phyloP scores from a whole-genome alignment of 2,797 vertebrate genomes.

The Antennarius maculatus region DNA sequence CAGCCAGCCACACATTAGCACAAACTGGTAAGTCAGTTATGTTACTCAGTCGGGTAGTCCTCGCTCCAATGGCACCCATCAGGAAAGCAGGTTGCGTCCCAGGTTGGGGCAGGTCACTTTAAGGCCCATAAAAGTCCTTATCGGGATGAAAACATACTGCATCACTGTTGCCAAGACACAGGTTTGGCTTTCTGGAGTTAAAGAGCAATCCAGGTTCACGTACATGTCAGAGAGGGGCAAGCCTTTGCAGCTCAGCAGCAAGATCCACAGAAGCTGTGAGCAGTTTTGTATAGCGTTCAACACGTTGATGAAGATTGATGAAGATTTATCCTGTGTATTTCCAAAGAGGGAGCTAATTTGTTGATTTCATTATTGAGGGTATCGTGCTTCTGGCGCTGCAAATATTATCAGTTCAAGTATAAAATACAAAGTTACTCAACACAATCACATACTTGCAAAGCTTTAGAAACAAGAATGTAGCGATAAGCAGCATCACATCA shows the following conservation, averaged over 20 bases:
- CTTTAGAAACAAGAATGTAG: constrained; percentile 54
- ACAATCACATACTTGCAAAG: constrained; percentile 65
- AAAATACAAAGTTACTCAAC: constrained; percentile 62
- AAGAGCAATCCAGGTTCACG: neutral
- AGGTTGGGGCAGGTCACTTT: constrained; percentile 11
- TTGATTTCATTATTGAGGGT: constrained; percentile 10
- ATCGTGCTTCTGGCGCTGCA: constrained; percentile 12
- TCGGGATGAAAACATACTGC: constrained; percentile 8
- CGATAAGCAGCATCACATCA: constrained; percentile 48
- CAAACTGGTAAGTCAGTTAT: constrained; percentile 53
- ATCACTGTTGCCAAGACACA: neutral
- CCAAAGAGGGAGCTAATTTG: constrained; percentile 29
- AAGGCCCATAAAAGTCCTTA: neutral
- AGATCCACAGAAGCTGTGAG: constrained; percentile 28
- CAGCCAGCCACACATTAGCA: constrained; percentile 68
- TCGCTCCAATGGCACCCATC: constrained; percentile 32
- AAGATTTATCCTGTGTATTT: too few species aligned
- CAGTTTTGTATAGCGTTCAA: constrained; percentile 1
- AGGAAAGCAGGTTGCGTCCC: constrained; percentile 44
- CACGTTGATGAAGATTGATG: neutral
- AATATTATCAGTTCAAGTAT: constrained; percentile 29
- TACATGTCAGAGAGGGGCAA: too few species aligned
- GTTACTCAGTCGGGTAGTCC: constrained; percentile 41
- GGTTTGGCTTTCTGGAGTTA: constrained; percentile 28
- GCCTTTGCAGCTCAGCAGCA: constrained; percentile 6